Evolutionary conservation across 1,140 invertebrate species (phyloP), one percentile per base, ranked within the genome.

Genomic region (Hypothenemus hampei): DNA sequence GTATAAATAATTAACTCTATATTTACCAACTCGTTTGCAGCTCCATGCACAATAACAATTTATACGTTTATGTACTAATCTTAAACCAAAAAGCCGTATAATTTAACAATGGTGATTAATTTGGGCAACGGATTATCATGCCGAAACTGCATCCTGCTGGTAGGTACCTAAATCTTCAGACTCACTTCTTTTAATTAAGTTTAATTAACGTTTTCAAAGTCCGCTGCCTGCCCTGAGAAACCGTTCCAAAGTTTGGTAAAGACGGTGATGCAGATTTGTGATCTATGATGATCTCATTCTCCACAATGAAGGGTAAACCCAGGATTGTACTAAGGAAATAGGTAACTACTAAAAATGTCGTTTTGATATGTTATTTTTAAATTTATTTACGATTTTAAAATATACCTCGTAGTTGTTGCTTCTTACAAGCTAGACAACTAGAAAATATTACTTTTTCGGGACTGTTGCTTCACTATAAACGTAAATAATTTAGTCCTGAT

Each of bases 161-260:
- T 37, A 37, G 39, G 39, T 50, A 50, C 36, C 36, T 50, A 50
- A 50, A 39, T 56, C 47, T 56, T 37, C 23, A 36, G 36, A 11
- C 45, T 41, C 33, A 48, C 23, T 47, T 48, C 47, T 56, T 56
- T 56, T 56, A 47, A 56, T 56, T 56, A 49, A 48, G 45, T 56
- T 56, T 43, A 49, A 49, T 49, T 49, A 49, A 56, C 44, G 44
- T 56, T 49, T 49, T 46, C 36, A 48, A 49, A 40, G 31, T 48
- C 53, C 26, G 50, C 37, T 39, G 21, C 36, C 31, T 46, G 50
- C 36, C 19, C 46, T 24, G 48, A 41, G 48, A 50, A 50, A 40
- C 22, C 48, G 48, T 50, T 16, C 37, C 33, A 13, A 50, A 50
- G n/a, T 50, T 50, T 26, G 48, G 48, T 40, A 40, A 41, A 41